These are phyloP conservation scores for Dryococelus australis DNA, from an alignment of 2,888 invertebrate species.

Conservation along the genomic window DNA sequence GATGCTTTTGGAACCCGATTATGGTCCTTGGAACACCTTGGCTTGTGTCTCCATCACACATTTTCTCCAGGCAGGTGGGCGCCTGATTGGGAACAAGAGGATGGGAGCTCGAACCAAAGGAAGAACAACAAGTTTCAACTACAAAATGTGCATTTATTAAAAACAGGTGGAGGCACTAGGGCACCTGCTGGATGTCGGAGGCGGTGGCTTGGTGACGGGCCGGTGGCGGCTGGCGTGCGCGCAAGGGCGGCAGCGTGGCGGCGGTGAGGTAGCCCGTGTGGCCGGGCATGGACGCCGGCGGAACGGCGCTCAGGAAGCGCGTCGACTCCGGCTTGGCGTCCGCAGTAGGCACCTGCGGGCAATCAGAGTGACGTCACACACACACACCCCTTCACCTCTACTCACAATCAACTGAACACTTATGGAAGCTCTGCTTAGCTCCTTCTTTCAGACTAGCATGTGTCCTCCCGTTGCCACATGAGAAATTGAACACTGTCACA, in stretches of 20 bases:
- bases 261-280: constrained; percentile 97
- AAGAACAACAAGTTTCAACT: too few relatives aligned
- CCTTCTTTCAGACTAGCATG: too few relatives aligned
- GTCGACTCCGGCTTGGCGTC: constrained; percentile 21
- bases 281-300: constrained; percentile 80
- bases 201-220: background rate
- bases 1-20: too few relatives aligned
- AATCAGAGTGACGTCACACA: background rate
- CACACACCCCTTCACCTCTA: background rate
- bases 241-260: constrained; percentile 81
- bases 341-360: background rate
- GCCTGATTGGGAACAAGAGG: too few relatives aligned
- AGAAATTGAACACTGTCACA: too few relatives aligned
- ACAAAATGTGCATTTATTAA: too few relatives aligned
- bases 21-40: too few relatives aligned
- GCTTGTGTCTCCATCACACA: too few relatives aligned
- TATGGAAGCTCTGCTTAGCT: too few relatives aligned
- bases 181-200: background rate
- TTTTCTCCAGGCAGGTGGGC: too few relatives aligned
- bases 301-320: constrained; percentile 70
- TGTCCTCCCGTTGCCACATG: too few relatives aligned
- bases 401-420: background rate
- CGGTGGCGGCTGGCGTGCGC: constrained; percentile 53
- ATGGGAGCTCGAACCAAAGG: too few relatives aligned
- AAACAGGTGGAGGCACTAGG: background rate